Conservation (phyloP, 2,888 invertebrate genomes). For the Mesorhabditis sp. region DNA sequence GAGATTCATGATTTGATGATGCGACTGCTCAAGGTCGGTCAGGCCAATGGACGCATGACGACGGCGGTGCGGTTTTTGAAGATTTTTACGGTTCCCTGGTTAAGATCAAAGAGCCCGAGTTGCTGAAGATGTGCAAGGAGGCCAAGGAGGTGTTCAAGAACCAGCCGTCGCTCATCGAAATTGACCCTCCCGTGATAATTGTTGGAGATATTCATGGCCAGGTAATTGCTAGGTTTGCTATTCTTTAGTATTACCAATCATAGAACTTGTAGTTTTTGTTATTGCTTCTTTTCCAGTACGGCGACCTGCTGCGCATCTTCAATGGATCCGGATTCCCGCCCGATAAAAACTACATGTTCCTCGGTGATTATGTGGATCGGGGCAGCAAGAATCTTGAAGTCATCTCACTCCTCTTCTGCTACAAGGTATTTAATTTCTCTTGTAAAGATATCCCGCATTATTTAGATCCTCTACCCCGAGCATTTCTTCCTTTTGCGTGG, state of each 20-base stretch:
- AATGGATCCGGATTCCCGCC: not conserved
- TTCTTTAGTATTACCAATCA: not conserved
- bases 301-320: constrained; percentile 3
- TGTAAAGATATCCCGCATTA: no score
- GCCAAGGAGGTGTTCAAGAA: constrained; percentile 2
- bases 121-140: not conserved
- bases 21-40: constrained; percentile 5
- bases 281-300: not conserved
- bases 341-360: constrained; percentile 1
- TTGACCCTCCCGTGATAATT: constrained; percentile 19
- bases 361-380: not conserved
- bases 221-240: not conserved
- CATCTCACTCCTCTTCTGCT: not conserved
- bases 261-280: not conserved
- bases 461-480: constrained; percentile 3
- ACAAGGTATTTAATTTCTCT: not conserved
- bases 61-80: not conserved
- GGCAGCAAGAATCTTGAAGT: constrained; percentile 1
- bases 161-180: constrained; percentile 13
- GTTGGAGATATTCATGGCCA: constrained; percentile 27
- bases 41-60: not conserved
- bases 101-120: not conserved
- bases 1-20: not conserved
- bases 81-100: not conserved
- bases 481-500: not conserved